Conservation (phyloP, 2,888 invertebrate genomes). For the Hirtodrosophila cameraria region DNA sequence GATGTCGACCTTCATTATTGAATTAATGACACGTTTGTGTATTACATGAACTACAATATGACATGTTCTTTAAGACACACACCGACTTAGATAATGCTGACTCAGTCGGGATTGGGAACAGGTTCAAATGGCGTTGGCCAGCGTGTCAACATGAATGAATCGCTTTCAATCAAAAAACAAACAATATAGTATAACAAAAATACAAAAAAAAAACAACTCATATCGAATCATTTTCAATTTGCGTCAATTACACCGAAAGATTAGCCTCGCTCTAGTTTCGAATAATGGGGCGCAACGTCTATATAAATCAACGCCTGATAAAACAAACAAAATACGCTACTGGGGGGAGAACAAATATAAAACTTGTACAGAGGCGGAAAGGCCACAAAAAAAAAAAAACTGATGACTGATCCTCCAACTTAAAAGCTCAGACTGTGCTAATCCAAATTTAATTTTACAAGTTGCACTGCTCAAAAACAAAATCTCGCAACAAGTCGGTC, state of each 20-base stretch:
- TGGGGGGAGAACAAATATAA: slow-evolving; percentile 27
- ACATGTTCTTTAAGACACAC: slow-evolving; percentile 24
- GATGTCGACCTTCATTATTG: slow-evolving; percentile 4
- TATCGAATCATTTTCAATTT: slow-evolving; percentile 63
- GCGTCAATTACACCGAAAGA: slow-evolving; percentile 72
- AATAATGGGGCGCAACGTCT: slow-evolving; percentile 39
- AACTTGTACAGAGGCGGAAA: slow-evolving; percentile 10
- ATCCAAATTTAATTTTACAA: slow-evolving; percentile 34
- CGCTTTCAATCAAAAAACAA: slow-evolving; percentile 21
- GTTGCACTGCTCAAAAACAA: slow-evolving; percentile 32
- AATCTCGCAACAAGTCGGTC: slow-evolving; percentile 35
- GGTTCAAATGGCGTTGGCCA: slow-evolving; percentile 41
- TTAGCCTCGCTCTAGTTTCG: slow-evolving; percentile 73
- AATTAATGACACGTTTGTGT: slow-evolving; percentile 24
- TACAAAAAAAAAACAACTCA: slow-evolving; percentile 18
- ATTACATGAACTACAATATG: slow-evolving; percentile 17
- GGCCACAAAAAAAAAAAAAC: no score
- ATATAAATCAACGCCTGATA: slow-evolving; percentile 64
- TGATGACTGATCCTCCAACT: slow-evolving; percentile 6
- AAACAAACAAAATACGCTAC: slow-evolving; percentile 46
- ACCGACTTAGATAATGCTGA: slow-evolving; percentile 26
- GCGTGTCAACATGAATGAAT: slow-evolving; percentile 12
- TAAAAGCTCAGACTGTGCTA: slow-evolving; percentile 27
- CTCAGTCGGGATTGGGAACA: slow-evolving; percentile 11
- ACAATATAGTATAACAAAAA: no score